Base-by-base conservation (phyloP, 1,140 invertebrate genomes). In the Plectrocnemia conspersa region DNA sequence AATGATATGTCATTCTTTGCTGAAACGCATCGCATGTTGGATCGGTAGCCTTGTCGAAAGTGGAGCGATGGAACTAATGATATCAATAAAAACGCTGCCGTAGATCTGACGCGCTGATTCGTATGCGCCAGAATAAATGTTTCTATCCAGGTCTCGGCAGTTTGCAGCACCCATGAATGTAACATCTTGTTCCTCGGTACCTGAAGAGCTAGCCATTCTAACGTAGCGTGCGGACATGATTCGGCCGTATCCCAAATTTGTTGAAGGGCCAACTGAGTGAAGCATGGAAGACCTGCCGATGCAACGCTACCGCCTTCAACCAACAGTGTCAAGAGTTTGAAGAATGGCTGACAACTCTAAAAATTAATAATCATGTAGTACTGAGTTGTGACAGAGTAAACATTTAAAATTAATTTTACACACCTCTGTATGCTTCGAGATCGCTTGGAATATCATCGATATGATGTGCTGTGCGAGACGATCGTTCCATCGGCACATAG, bases 231-330 rank as follows among this genome's bases (percentile, higher is more conserved):
- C 2, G 92, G 90, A 59, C 90, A 92, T 57, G 86, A 85, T 65
- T 94, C 88, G 3, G 89, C 88, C 1, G 87, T 88, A 70, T 95
- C 91, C 89, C 92, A 94, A 40, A 95, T 86, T 13, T 88, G 82
- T 44, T 85, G 83, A 41, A 96, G 73, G 49, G 93, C 86, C 23
- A 93, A 76, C 65, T 93, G 89, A 0, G 90, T 92, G 73, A 93
- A 95, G 65, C 88, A 88, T 0, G 91, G 90, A 64, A 93, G 72
- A 1, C 89, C 90, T 21, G 85, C 82, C 0, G 85, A 81, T 0
- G 87, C 82, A 10, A 83, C 85, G n/a, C 82, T 82, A 40, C 81
- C 79, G 19, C 83, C 81, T 67, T 91, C 88, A 9, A 86, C 88
- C 41, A 91, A 66, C 55, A 90, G 65, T 1, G 88, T 89, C 27